Evolutionary conservation across 2,888 invertebrate genomes (phyloP).

Genomic region (Pollenia labialis): DNA sequence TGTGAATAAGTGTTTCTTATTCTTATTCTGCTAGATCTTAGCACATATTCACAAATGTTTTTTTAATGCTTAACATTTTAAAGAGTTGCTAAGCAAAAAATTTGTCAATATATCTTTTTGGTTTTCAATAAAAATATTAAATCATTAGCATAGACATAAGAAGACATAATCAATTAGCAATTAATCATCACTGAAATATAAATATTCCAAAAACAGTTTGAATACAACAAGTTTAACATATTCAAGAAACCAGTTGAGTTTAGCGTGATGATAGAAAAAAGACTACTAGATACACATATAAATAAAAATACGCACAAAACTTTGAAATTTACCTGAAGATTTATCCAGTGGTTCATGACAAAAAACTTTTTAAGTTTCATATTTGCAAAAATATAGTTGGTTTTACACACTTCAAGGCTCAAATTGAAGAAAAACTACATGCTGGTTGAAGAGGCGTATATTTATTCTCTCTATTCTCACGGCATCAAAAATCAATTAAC

Average conservation of each 20-base stretch:
- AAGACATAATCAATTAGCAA: conserved; percentile 26
- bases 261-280: conserved; percentile 20
- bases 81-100: background rate
- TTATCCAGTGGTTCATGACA: background rate
- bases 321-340: background rate
- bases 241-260: background rate
- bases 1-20: too few relatives aligned
- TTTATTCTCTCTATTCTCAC: too few relatives aligned
- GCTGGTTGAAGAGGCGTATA: too few relatives aligned
- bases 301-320: background rate
- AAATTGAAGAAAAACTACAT: too few relatives aligned
- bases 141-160: conserved; percentile 42
- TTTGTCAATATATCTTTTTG: conserved; percentile 21
- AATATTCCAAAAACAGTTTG: background rate
- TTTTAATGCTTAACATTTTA: background rate
- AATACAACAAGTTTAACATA: background rate
- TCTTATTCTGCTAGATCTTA: too few relatives aligned
- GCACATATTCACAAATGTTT: too few relatives aligned
- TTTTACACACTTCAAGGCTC: too few relatives aligned
- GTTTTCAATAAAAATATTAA: conserved; percentile 10
- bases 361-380: too few relatives aligned
- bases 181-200: conserved; percentile 57
- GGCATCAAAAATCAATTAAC: too few relatives aligned
- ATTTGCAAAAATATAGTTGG: too few relatives aligned
- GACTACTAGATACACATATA: background rate